Conservation (phyloP, 2,797 vertebrate species). For the Cyprinodon diabolis region DNA sequence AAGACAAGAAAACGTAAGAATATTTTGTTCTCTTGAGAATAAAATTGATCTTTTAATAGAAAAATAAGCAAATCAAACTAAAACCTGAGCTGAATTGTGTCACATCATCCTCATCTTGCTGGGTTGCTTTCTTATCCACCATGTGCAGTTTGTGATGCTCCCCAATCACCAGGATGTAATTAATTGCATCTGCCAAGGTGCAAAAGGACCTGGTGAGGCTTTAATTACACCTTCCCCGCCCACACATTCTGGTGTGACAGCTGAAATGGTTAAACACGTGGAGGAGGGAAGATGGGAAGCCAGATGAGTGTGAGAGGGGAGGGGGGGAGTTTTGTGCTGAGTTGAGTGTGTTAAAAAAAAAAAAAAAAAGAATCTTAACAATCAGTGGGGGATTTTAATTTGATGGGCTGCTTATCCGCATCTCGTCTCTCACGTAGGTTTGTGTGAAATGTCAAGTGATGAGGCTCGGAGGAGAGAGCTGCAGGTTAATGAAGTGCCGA, state of each 20-base stretch:
- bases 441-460: slow-evolving; percentile 35
- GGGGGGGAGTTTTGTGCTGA: slow-evolving; percentile 36
- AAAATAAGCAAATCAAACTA: neutral
- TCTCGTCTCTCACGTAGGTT: slow-evolving; percentile 16
- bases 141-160: slow-evolving; percentile 61
- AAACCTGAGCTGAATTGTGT: neutral
- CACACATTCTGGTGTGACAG: slow-evolving; percentile 53
- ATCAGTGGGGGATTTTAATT: slow-evolving; percentile 54
- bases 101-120: neutral
- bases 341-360: slow-evolving; percentile 37
- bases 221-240: slow-evolving; percentile 76
- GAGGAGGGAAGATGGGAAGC: slow-evolving; percentile 17
- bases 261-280: slow-evolving; percentile 60
- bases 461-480: slow-evolving; percentile 21
- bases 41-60: neutral
- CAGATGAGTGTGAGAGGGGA: slow-evolving; percentile 12
- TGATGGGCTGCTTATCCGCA: slow-evolving; percentile 57
- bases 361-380: slow-evolving; percentile 31
- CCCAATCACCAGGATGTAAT: slow-evolving; percentile 57
- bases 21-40: neutral
- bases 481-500: slow-evolving; percentile 60
- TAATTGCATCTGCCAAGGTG: slow-evolving; percentile 80
- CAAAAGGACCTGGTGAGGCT: slow-evolving; percentile 59
- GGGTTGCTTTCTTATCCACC: slow-evolving; percentile 18
- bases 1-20: neutral